phyloP scores from a whole-genome alignment of 2,113 vertebrate genomes.

The Peromyscus leucopus region DNA sequence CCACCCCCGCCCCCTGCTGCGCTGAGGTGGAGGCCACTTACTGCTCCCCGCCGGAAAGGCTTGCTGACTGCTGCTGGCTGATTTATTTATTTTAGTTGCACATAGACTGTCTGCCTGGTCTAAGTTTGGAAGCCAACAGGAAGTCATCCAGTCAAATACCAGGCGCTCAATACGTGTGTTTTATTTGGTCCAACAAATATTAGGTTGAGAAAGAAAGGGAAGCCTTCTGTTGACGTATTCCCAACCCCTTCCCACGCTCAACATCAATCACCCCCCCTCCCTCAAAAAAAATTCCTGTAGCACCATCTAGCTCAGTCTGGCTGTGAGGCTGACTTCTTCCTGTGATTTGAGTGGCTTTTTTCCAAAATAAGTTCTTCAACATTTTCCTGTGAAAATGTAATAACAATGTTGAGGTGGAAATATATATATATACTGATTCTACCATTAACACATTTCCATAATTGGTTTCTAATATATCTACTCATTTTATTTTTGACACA shows the following conservation, averaged over 20 bases:
- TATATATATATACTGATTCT: background rate
- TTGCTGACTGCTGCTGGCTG: slow-evolving; percentile 17
- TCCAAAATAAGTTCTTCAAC: slow-evolving; percentile 38
- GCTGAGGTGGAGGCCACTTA: slow-evolving; percentile 52
- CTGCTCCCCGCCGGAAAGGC: slow-evolving; percentile 27
- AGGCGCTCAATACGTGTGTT: background rate
- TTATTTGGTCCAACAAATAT: slow-evolving; percentile 40
- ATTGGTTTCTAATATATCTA: background rate
- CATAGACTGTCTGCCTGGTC: slow-evolving; percentile 48
- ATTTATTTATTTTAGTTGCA: slow-evolving; percentile 72
- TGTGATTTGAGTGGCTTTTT: background rate
- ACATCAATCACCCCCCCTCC: rapidly evolving
- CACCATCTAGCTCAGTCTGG: too few relatives aligned
- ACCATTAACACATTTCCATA: background rate
- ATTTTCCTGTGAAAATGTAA: slow-evolving; percentile 3
- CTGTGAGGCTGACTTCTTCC: background rate
- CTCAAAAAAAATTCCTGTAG: background rate
- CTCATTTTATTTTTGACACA: slow-evolving; percentile 34
- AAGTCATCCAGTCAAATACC: background rate
- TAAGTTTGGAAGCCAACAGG: slow-evolving; percentile 50
- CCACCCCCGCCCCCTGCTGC: slow-evolving; percentile 62
- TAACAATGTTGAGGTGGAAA: background rate
- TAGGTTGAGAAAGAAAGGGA: slow-evolving; percentile 57
- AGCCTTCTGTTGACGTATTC: background rate
- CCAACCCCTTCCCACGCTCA: background rate